phyloP scores from a whole-genome alignment of 1,140 invertebrate species.

The Bombus cullumanus region DNA sequence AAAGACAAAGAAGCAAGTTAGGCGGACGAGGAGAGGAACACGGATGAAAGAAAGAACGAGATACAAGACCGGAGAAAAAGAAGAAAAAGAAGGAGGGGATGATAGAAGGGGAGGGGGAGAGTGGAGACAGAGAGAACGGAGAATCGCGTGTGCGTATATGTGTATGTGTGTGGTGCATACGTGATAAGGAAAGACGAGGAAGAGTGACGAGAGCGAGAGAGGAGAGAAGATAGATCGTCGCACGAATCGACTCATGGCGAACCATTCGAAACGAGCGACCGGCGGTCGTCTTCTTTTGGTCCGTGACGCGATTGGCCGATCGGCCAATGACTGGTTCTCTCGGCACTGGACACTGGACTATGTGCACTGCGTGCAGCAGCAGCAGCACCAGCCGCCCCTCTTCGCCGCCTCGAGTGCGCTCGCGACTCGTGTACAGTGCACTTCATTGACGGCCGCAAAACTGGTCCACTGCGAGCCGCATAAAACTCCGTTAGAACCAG shows the following conservation, averaged over 20 bases:
- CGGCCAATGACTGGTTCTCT: constrained; percentile 62
- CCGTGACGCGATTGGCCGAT: constrained; percentile 55
- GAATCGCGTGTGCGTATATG: neutral
- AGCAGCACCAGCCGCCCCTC: neutral
- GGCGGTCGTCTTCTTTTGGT: constrained; percentile 56
- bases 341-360: constrained; percentile 23
- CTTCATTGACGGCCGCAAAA: constrained; percentile 64
- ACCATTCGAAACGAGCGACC: constrained; percentile 55
- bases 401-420: constrained; percentile 27
- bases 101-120: neutral
- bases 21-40: neutral
- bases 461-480: constrained; percentile 60
- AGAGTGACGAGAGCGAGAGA: neutral
- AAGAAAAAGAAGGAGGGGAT: constrained; percentile 5
- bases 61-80: constrained; percentile 27
- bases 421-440: constrained; percentile 57
- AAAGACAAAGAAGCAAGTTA: constrained; percentile 30
- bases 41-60: neutral
- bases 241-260: constrained; percentile 43
- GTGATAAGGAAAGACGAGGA: constrained; percentile 41
- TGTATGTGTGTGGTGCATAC: constrained; percentile 11
- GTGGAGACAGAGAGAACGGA: constrained; percentile 8
- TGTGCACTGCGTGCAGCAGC: constrained; percentile 34
- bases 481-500: constrained; percentile 67
- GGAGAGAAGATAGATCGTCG: constrained; percentile 26